A percentile compares a stretch with the other conserved stretches of the same genome.
These are phyloP conservation scores for Lanistes nyassanus DNA, from an alignment of 1,140 invertebrate species.

Conservation along the genomic window DNA sequence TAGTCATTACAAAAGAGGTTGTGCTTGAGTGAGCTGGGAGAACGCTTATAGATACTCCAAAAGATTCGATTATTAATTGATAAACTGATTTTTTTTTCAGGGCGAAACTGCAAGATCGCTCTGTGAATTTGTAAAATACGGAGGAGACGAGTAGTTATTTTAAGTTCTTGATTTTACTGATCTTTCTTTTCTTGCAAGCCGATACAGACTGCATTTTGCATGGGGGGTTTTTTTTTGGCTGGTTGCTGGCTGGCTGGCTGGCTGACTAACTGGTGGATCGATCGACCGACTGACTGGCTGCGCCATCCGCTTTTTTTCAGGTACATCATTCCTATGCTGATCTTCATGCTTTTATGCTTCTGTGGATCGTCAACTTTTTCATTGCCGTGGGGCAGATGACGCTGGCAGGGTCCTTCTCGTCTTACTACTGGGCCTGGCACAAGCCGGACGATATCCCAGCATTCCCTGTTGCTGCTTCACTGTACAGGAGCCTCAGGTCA, in stretches of 20 bases:
- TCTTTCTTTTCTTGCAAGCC: too few species aligned
- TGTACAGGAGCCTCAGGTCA: slow-evolving; percentile 78
- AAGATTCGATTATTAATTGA: too few species aligned
- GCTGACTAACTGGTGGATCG: too few species aligned
- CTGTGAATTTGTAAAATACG: slow-evolving; percentile 65
- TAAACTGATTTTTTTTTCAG: slow-evolving; percentile 31
- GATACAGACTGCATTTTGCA: background rate
- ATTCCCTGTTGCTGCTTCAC: slow-evolving; percentile 79
- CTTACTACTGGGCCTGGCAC: slow-evolving; percentile 94
- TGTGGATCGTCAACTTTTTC: slow-evolving; percentile 93
- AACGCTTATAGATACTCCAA: too few species aligned
- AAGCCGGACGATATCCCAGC: slow-evolving; percentile 83
- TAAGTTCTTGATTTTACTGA: too few species aligned
- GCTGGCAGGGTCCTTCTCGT: slow-evolving; percentile 81
- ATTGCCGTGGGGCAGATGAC: slow-evolving; percentile 90
- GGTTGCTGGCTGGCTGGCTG: too few species aligned
- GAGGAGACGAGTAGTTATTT: slow-evolving; percentile 58
- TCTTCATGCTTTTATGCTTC: slow-evolving; percentile 84
- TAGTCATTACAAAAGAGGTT: too few species aligned
- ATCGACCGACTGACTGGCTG: too few species aligned
- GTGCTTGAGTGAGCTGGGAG: too few species aligned
- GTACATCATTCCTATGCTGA: slow-evolving; percentile 69
- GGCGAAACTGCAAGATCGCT: slow-evolving; percentile 36
- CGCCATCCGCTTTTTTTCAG: slow-evolving; percentile 29
- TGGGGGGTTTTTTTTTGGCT: background rate